Evolutionary conservation across 1,140 invertebrate genomes (phyloP).

Genomic region (Zeugodacus cucurbitae): DNA sequence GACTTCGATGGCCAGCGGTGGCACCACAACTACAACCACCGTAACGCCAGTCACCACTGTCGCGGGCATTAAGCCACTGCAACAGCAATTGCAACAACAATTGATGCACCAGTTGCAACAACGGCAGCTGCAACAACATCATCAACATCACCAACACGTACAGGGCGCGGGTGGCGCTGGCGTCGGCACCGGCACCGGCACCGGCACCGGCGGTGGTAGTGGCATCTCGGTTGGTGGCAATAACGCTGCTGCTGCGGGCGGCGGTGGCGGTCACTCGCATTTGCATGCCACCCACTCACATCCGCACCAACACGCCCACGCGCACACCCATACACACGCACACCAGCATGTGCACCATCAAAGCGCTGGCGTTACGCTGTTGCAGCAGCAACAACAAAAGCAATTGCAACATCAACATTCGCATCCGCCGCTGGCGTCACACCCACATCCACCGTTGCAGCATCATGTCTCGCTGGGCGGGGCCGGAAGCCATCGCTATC

Average conservation of each 20-base stretch:
- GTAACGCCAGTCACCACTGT: constrained; percentile 39
- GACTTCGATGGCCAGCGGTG: constrained; percentile 42
- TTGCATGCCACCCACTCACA: constrained; percentile 35
- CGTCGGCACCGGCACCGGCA: not conserved
- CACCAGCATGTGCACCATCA: constrained; percentile 42
- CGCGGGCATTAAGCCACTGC: constrained; percentile 39
- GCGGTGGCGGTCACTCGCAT: not conserved
- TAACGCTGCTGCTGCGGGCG: not conserved
- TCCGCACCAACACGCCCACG: constrained; percentile 39
- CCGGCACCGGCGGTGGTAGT: not conserved
- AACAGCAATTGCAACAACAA: constrained; percentile 50
- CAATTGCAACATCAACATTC: constrained; percentile 50
- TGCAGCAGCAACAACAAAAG: constrained; percentile 1
- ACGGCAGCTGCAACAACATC: constrained; percentile 49
- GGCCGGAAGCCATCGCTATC: constrained; percentile 47
- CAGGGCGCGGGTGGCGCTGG: not conserved
- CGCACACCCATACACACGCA: not conserved
- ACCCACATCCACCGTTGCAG: constrained; percentile 59
- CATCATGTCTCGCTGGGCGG: constrained; percentile 61
- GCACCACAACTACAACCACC: constrained; percentile 47
- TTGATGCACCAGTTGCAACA: constrained; percentile 45
- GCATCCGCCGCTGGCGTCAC: constrained; percentile 45
- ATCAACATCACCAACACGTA: constrained; percentile 47
- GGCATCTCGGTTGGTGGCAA: not conserved
- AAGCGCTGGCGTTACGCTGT: not conserved